These are phyloP conservation scores for Florisuga fusca DNA, from an alignment of 2,797 vertebrate species.

Conservation along the genomic window DNA sequence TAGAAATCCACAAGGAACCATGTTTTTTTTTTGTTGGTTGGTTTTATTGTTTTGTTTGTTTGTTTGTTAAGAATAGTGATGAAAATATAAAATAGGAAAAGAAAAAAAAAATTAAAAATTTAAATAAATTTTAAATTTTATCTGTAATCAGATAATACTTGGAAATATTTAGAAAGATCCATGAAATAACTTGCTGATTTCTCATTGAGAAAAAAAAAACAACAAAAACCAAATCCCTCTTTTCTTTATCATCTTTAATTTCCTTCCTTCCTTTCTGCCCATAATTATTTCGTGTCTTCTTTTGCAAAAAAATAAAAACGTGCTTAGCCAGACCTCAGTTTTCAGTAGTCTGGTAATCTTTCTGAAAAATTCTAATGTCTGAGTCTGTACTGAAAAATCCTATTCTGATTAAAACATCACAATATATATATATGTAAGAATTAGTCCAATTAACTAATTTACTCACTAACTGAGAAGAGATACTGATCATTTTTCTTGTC, in stretches of 20 bases:
- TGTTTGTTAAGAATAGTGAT: not conserved
- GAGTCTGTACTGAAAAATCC: not conserved
- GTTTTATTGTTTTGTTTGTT: rapidly evolving
- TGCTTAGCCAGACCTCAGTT: not conserved
- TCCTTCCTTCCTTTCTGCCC: not conserved
- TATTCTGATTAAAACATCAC: not conserved
- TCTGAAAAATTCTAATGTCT: not conserved
- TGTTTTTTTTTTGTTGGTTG: no score
- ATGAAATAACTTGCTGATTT: not conserved
- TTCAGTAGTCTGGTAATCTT: not conserved
- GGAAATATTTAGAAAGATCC: not conserved
- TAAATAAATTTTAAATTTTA: not conserved
- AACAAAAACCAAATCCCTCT: not conserved
- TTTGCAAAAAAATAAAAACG: not conserved
- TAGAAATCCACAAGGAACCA: not conserved
- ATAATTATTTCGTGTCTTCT: not conserved
- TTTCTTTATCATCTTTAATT: not conserved
- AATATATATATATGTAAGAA: not conserved
- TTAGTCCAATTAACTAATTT: not conserved
- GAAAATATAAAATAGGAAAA: not conserved
- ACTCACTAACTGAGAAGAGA: not conserved
- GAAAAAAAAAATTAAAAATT: not conserved
- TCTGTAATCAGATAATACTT: not conserved
- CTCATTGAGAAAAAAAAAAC: not conserved
- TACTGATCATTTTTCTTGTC: not conserved